Conservation (phyloP, 2,797 vertebrate genomes). For the Pterois miles region DNA sequence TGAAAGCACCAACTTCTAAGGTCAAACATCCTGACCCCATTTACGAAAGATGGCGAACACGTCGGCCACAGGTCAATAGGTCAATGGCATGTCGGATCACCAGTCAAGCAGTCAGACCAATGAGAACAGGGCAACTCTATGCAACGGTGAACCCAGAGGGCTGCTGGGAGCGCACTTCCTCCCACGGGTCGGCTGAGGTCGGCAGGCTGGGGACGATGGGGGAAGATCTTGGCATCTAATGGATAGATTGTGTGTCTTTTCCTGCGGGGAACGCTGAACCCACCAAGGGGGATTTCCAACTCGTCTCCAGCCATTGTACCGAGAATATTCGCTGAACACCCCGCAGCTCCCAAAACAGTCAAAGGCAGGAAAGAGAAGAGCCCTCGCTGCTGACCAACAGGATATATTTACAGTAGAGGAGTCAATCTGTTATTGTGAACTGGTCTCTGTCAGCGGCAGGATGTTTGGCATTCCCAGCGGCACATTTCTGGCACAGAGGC, state of each 20-base stretch:
- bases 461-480: slow-evolving; percentile 71
- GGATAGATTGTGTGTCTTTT: slow-evolving; percentile 80
- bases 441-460: slow-evolving; percentile 69
- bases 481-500: slow-evolving; percentile 58
- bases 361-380: slow-evolving; percentile 80
- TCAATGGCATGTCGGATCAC: slow-evolving; percentile 38
- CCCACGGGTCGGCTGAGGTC: slow-evolving; percentile 63
- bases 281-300: slow-evolving; percentile 77
- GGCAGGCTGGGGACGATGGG: slow-evolving; percentile 52
- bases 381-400: slow-evolving; percentile 77
- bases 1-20: neutral
- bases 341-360: slow-evolving; percentile 58
- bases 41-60: slow-evolving; percentile 30
- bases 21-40: slow-evolving; percentile 19
- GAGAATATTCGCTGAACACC: slow-evolving; percentile 65
- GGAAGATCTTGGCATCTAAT: slow-evolving; percentile 80
- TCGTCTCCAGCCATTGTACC: slow-evolving; percentile 71
- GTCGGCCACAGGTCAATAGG: slow-evolving; percentile 17
- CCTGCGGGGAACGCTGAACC: slow-evolving; percentile 72
- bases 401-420: slow-evolving; percentile 80
- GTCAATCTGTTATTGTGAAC: slow-evolving; percentile 80
- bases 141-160: slow-evolving; percentile 39
- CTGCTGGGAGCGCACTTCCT: slow-evolving; percentile 71
- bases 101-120: slow-evolving; percentile 20
- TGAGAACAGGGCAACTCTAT: slow-evolving; percentile 59